Percentiles rank a stretch among this genome's conserved stretches.
These are phyloP conservation scores for Enteromius anoplus DNA, from an alignment of 2,797 vertebrate genomes.

Conservation along the genomic window DNA sequence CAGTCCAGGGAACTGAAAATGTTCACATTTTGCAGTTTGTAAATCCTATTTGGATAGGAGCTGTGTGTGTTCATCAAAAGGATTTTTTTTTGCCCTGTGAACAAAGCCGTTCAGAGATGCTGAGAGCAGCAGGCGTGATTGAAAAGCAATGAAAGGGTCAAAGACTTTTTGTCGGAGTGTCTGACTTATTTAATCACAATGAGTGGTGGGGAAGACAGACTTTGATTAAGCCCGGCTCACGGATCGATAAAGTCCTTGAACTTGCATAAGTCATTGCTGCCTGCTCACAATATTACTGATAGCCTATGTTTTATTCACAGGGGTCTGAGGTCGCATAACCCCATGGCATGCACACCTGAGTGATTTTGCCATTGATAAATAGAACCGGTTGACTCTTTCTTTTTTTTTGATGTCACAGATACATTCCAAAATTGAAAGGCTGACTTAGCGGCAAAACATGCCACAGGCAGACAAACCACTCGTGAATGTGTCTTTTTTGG, in stretches of 20 bases:
- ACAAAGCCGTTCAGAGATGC: slow-evolving; percentile 67
- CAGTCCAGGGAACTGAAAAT: background rate
- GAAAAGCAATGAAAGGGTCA: slow-evolving; percentile 74
- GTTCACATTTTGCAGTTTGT: background rate
- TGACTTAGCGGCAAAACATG: slow-evolving; percentile 55
- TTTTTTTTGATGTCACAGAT: slow-evolving; percentile 54
- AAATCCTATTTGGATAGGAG: background rate
- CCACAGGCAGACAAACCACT: slow-evolving; percentile 51
- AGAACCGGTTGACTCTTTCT: slow-evolving; percentile 55
- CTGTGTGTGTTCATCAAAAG: slow-evolving; percentile 21
- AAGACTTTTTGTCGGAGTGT: slow-evolving; percentile 76
- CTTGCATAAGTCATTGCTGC: slow-evolving; percentile 82
- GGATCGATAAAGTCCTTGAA: slow-evolving; percentile 92
- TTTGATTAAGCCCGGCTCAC: slow-evolving; percentile 86
- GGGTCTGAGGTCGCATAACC: slow-evolving; percentile 59
- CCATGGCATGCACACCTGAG: slow-evolving; percentile 54
- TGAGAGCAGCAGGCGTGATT: slow-evolving; percentile 72
- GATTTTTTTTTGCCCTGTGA: slow-evolving; percentile 33
- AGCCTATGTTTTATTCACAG: slow-evolving; percentile 70
- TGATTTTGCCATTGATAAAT: slow-evolving; percentile 63
- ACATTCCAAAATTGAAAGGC: slow-evolving; percentile 62
- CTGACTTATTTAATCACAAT: slow-evolving; percentile 87
- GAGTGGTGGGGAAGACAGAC: slow-evolving; percentile 83
- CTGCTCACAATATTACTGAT: slow-evolving; percentile 78
- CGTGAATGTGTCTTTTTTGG: slow-evolving; percentile 51